phyloP scores from a whole-genome alignment of 2,888 invertebrate genomes.

The Aporophyla nigra region DNA sequence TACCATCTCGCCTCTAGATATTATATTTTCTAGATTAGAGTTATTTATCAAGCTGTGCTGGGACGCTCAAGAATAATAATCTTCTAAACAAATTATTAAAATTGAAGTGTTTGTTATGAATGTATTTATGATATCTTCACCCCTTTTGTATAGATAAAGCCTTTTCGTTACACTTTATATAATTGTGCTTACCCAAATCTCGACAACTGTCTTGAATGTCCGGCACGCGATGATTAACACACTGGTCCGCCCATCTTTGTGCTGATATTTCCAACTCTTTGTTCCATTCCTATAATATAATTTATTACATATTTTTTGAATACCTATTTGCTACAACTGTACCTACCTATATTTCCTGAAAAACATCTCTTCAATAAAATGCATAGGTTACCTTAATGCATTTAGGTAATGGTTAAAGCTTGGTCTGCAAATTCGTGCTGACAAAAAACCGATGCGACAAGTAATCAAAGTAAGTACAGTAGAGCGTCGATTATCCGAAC shows the following conservation, averaged over 20 bases:
- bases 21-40: not conserved
- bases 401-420: not conserved
- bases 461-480: not conserved
- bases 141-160: not conserved
- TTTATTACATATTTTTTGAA: not conserved
- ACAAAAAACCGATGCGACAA: not conserved
- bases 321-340: not conserved
- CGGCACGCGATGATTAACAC: constrained; percentile 74
- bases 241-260: constrained; percentile 87
- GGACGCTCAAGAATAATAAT: no score
- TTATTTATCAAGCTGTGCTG: no score
- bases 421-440: not conserved
- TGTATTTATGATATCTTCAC: not conserved
- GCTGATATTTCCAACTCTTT: constrained; percentile 80
- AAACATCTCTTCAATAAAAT: not conserved
- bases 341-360: not conserved
- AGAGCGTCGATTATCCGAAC: no score
- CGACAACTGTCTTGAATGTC: constrained; percentile 80
- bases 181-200: constrained; percentile 76
- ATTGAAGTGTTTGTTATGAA: no score
- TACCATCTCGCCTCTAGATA: not conserved
- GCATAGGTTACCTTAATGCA: not conserved
- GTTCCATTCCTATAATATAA: constrained; percentile 80
- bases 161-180: not conserved
- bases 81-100: no score